A percentile compares a stretch with the other conserved stretches of the same genome.
Evolutionary conservation across 2,113 vertebrate species (phyloP).

Genomic region (Tragelaphus scriptus): DNA sequence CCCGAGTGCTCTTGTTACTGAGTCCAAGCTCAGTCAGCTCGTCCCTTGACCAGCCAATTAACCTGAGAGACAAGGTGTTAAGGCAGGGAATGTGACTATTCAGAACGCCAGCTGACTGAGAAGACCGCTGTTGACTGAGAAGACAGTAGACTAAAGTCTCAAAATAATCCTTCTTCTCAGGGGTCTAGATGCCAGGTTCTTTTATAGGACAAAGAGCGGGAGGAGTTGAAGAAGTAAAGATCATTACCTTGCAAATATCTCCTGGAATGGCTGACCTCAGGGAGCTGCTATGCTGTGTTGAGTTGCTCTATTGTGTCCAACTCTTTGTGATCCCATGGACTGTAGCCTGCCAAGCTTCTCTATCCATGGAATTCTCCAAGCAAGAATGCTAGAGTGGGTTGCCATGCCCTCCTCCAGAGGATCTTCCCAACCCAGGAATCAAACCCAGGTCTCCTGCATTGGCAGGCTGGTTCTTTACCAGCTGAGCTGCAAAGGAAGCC

Average conservation of each 20-base stretch:
- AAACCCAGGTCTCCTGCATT: not conserved
- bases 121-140: too few relatives aligned
- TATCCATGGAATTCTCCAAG: not conserved
- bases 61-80: not conserved
- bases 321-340: not conserved
- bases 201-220: not conserved
- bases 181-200: not conserved
- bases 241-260: not conserved
- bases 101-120: not conserved
- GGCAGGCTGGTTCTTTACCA: not conserved
- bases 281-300: not conserved
- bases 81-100: not conserved
- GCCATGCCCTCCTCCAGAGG: not conserved
- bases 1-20: not conserved
- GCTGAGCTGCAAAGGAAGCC: not conserved
- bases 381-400: not conserved
- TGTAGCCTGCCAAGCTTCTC: not conserved
- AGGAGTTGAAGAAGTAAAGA: not conserved
- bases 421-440: not conserved
- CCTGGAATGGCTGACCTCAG: not conserved
- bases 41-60: not conserved
- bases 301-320: not conserved
- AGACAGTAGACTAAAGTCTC: not conserved
- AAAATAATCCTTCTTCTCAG: not conserved
- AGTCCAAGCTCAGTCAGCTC: not conserved